Evolutionary conservation across 2,888 invertebrate species (phyloP).

Genomic region (Athrips mouffetella): DNA sequence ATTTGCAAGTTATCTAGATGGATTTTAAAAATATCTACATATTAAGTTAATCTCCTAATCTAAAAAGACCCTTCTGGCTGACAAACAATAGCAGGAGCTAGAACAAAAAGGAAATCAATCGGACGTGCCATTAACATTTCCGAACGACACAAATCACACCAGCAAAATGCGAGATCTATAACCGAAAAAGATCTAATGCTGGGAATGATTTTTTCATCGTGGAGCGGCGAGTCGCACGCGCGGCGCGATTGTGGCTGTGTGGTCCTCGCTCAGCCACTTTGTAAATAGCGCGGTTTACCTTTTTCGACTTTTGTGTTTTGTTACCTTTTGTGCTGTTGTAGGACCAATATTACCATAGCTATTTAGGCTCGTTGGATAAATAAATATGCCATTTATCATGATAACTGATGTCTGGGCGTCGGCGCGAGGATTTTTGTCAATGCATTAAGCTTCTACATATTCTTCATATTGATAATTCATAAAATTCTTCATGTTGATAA

Average conservation of each 20-base stretch:
- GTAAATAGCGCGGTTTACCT: slow-evolving; percentile 79
- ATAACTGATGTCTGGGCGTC: slow-evolving; percentile 73
- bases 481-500: too few relatives aligned
- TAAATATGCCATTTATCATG: slow-evolving; percentile 79
- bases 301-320: slow-evolving; percentile 79
- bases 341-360: slow-evolving; percentile 78
- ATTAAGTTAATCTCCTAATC: slow-evolving; percentile 10
- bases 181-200: slow-evolving; percentile 43
- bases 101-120: slow-evolving; percentile 22
- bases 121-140: slow-evolving; percentile 71
- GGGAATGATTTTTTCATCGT: slow-evolving; percentile 67
- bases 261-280: slow-evolving; percentile 77
- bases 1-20: too few relatives aligned
- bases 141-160: slow-evolving; percentile 78
- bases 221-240: slow-evolving; percentile 73
- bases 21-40: too few relatives aligned
- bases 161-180: slow-evolving; percentile 76
- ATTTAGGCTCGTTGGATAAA: slow-evolving; percentile 78
- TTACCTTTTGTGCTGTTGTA: slow-evolving; percentile 79
- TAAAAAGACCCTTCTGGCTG: slow-evolving; percentile 4
- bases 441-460: not conserved
- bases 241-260: slow-evolving; percentile 77
- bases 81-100: slow-evolving; percentile 25
- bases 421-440: slow-evolving; percentile 58
- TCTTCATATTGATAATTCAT: too few relatives aligned